Percentiles rank a stretch among this genome's conserved stretches.
phyloP scores from a whole-genome alignment of 2,113 vertebrate species.

The Boleophthalmus pectinirostris region DNA sequence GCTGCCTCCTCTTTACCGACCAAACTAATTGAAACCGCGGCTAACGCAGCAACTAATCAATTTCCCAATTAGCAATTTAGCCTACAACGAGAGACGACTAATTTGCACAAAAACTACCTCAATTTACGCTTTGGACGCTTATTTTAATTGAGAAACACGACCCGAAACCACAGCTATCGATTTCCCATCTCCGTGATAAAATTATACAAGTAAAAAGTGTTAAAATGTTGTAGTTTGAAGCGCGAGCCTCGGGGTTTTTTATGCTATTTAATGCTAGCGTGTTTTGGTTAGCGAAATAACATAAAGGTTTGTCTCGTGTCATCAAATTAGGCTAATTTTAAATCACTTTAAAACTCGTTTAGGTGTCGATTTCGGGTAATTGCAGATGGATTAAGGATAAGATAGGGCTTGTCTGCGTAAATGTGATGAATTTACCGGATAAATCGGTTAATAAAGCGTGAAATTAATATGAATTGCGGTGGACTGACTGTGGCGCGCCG shows the following conservation, averaged over 20 bases:
- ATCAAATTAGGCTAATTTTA: background rate
- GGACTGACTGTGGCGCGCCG: conserved; percentile 2
- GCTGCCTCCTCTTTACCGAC: background rate
- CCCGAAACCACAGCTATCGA: background rate
- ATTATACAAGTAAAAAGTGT: background rate
- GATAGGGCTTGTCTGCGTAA: background rate
- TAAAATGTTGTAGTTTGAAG: background rate
- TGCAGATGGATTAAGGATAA: background rate
- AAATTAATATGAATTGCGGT: background rate
- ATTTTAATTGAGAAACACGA: conserved; percentile 7
- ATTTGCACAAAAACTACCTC: conserved; percentile 1
- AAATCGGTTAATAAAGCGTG: background rate
- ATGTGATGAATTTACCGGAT: background rate
- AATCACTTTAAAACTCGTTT: conserved; percentile 3
- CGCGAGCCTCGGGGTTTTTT: background rate
- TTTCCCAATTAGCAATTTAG: conserved; percentile 9
- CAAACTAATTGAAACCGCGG: background rate
- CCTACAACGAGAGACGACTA: conserved; percentile 1
- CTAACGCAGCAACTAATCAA: conserved; percentile 5
- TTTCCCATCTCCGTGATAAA: background rate
- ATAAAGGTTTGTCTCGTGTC: background rate
- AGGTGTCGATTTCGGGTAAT: background rate
- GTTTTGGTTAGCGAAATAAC: background rate
- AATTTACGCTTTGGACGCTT: background rate
- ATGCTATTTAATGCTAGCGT: background rate